A percentile compares a stretch with the other conserved stretches of the same genome.
phyloP scores from a whole-genome alignment of 1,140 invertebrate genomes.

The Sarcophaga bullata region DNA sequence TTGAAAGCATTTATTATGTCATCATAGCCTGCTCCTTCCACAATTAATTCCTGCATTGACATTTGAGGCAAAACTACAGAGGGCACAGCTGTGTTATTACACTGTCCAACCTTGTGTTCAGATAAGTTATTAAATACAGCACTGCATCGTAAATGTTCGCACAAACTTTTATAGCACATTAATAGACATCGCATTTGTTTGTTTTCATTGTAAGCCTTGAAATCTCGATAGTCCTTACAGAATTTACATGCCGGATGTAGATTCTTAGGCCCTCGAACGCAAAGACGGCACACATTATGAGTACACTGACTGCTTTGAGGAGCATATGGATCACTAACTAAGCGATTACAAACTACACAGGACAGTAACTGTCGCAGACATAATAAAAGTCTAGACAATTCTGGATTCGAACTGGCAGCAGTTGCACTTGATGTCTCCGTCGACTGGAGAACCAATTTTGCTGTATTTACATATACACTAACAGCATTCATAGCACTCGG shows the following conservation, averaged over 20 bases:
- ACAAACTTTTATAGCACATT: conserved; percentile 89
- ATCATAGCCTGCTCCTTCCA: conserved; percentile 81
- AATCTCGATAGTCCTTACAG: conserved; percentile 81
- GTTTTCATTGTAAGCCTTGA: conserved; percentile 81
- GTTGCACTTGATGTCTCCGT: not conserved
- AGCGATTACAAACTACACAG: conserved; percentile 87
- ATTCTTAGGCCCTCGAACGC: conserved; percentile 85
- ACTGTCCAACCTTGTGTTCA: conserved; percentile 44
- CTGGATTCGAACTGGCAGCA: not conserved
- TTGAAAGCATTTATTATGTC: conserved; percentile 76
- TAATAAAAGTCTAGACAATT: conserved; percentile 73
- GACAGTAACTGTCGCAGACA: conserved; percentile 87
- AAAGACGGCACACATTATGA: conserved; percentile 86
- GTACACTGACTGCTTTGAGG: conserved; percentile 83
- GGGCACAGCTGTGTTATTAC: conserved; percentile 61
- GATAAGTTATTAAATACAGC: conserved; percentile 69
- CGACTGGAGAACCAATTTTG: conserved; percentile 42
- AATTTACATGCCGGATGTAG: conserved; percentile 84
- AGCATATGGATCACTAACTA: conserved; percentile 83
- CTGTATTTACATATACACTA: conserved; percentile 45
- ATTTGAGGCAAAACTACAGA: conserved; percentile 68
- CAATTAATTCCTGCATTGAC: conserved; percentile 78
- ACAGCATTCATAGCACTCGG: conserved; percentile 44
- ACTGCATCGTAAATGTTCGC: conserved; percentile 81
- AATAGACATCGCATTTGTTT: conserved; percentile 81